Conservation (phyloP, 2,888 invertebrate genomes). For the Helleia helle region DNA sequence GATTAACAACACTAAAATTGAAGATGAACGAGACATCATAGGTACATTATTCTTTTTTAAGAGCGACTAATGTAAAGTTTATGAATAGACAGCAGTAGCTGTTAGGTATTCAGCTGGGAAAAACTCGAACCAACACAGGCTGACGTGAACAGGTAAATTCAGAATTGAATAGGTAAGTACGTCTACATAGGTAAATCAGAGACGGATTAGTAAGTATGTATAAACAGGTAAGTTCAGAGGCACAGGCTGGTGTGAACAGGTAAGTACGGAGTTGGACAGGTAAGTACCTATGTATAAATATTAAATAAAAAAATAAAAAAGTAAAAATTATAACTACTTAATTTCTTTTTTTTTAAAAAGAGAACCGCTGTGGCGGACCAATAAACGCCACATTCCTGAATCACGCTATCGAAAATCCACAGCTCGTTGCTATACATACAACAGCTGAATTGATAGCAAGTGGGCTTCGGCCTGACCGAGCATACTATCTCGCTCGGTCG, state of each 20-base stretch:
- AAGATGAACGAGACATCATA: slow-evolving; percentile 19
- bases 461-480: too few species aligned
- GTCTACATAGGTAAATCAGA: slow-evolving; percentile 11
- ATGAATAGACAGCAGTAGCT: slow-evolving; percentile 18
- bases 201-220: slow-evolving; percentile 9
- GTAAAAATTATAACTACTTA: too few species aligned
- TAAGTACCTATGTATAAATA: too few species aligned
- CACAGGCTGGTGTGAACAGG: slow-evolving; percentile 13
- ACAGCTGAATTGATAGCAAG: too few species aligned
- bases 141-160: slow-evolving; percentile 11
- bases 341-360: too few species aligned
- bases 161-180: slow-evolving; percentile 11
- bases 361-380: too few species aligned
- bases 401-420: too few species aligned
- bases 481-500: too few species aligned
- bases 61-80: slow-evolving; percentile 20
- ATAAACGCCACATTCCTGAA: too few species aligned
- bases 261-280: too few species aligned
- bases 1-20: slow-evolving; percentile 19
- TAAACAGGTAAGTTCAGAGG: slow-evolving; percentile 7
- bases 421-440: too few species aligned
- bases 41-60: slow-evolving; percentile 18
- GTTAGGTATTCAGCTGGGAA: slow-evolving; percentile 19
- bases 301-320: too few species aligned
- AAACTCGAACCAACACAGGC: slow-evolving; percentile 13